Conservation (phyloP, 2,888 invertebrate genomes). For the Aromia moschata region DNA sequence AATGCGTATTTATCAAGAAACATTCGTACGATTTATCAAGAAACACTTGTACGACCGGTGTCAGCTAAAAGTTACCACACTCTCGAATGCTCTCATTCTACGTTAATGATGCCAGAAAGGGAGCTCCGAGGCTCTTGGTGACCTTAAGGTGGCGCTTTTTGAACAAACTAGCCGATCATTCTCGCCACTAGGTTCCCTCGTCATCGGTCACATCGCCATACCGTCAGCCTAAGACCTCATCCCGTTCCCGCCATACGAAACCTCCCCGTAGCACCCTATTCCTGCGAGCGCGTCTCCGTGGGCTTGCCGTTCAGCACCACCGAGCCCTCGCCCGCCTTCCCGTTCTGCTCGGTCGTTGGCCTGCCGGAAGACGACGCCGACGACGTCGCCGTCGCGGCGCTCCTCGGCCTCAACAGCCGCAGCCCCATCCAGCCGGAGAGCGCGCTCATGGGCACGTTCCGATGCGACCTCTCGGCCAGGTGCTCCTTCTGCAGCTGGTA, state of each 20-base stretch:
- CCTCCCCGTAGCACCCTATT: constrained; percentile 21
- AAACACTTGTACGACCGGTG: too few relatives aligned
- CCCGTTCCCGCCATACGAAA: not conserved
- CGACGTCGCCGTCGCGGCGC: constrained; percentile 35
- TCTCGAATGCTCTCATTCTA: too few relatives aligned
- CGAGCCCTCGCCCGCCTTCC: constrained; percentile 43
- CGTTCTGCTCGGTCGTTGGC: constrained; percentile 43
- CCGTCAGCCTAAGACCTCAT: not conserved
- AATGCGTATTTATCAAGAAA: too few relatives aligned
- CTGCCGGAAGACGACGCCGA: too few relatives aligned
- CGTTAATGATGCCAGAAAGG: too few relatives aligned
- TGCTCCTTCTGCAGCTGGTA: constrained; percentile 79
- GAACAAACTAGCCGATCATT: too few relatives aligned
- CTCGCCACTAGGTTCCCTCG: too few relatives aligned
- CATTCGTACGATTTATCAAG: too few relatives aligned
- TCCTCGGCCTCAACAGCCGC: constrained; percentile 67
- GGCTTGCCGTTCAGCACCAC: constrained; percentile 32
- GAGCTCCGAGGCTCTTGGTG: not conserved
- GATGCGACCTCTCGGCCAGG: constrained; percentile 64
- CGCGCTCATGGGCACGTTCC: constrained; percentile 68
- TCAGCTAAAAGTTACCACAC: too few relatives aligned
- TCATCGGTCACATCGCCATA: not conserved
- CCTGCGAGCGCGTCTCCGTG: constrained; percentile 44
- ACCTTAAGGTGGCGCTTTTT: not conserved
- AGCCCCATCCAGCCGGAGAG: constrained; percentile 79